Percentiles rank a stretch among this genome's conserved stretches.
Conservation (phyloP, 2,113 vertebrate genomes). For the Rhagologus leucostigma region DNA sequence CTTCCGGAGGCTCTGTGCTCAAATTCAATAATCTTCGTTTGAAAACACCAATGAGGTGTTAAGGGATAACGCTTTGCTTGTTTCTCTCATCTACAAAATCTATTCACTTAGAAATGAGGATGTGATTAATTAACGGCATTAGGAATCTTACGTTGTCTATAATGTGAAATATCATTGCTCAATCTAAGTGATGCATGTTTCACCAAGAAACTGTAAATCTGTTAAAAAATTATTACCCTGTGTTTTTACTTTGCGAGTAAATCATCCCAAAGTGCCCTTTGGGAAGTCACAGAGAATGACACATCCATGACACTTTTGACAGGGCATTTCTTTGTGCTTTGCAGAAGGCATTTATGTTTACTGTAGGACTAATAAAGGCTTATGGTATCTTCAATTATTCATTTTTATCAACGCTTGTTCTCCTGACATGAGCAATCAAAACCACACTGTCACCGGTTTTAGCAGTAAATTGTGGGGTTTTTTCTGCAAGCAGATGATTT, state of each 20-base stretch:
- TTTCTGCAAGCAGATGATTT: neutral
- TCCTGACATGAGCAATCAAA: neutral
- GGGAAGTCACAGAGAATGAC: neutral
- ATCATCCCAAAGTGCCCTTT: neutral
- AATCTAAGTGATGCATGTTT: neutral
- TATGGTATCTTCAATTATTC: neutral
- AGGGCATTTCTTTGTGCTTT: neutral
- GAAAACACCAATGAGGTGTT: neutral
- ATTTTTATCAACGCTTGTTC: neutral
- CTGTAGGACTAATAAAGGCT: neutral
- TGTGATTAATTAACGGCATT: neutral
- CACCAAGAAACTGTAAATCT: neutral
- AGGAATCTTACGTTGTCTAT: neutral
- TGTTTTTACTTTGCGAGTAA: neutral
- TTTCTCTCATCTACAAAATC: neutral
- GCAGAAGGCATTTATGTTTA: neutral
- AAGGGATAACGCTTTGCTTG: neutral
- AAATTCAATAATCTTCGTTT: neutral
- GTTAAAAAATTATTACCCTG: neutral
- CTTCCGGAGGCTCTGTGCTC: neutral
- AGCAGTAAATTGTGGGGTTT: neutral
- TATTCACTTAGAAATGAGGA: neutral
- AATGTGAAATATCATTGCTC: neutral
- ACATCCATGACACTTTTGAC: accelerated
- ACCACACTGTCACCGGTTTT: neutral